These are phyloP conservation scores for Athrips mouffetella DNA, from an alignment of 2,888 invertebrate genomes.

Conservation along the genomic window DNA sequence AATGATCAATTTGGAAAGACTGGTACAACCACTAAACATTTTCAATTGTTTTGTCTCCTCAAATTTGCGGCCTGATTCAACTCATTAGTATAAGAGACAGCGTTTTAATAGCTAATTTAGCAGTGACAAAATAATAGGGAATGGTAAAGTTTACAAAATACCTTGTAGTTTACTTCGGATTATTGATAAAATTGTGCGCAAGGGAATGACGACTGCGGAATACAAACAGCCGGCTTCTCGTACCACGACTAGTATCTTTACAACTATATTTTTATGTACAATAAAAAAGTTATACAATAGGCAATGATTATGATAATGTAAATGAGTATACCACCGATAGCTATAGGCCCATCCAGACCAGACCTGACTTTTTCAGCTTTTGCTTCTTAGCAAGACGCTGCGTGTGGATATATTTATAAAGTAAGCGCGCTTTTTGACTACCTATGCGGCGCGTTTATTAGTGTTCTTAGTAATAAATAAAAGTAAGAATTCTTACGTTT, in stretches of 20 bases:
- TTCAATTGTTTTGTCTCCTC: no score
- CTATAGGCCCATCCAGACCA: no score
- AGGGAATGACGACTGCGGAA: background rate
- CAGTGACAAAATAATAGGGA: background rate
- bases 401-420: no score
- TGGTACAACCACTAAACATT: no score
- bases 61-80: no score
- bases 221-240: background rate
- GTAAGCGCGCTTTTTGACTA: no score
- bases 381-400: no score
- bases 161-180: no score
- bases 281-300: slow-evolving; percentile 36
- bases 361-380: no score
- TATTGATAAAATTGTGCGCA: slow-evolving; percentile 2
- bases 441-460: no score
- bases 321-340: slow-evolving; percentile 27
- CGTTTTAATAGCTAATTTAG: background rate
- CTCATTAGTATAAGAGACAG: background rate
- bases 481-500: no score
- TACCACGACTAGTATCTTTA: slow-evolving; percentile 37
- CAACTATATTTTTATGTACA: slow-evolving; percentile 41
- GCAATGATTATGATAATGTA: slow-evolving; percentile 45
- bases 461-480: no score
- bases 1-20: background rate
- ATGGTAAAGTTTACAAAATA: background rate